These are phyloP conservation scores for Tenodera sinensis DNA, from an alignment of 2,888 invertebrate genomes.

Conservation along the genomic window DNA sequence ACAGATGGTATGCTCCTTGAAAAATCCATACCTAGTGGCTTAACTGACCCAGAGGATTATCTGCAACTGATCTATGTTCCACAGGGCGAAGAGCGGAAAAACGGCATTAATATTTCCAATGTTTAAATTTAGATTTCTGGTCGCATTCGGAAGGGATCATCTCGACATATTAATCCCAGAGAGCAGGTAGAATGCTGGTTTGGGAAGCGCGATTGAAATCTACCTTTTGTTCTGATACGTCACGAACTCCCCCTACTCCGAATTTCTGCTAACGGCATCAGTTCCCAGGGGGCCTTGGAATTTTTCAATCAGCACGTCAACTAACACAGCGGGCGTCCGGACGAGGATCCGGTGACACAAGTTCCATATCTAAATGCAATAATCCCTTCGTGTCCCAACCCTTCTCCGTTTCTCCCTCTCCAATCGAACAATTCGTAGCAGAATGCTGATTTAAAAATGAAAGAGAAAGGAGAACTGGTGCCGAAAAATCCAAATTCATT, in stretches of 20 bases:
- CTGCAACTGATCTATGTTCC: neutral
- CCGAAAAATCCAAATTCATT: constrained; percentile 4
- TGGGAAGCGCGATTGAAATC: neutral
- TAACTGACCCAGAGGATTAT: neutral
- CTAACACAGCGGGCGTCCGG: constrained; percentile 4
- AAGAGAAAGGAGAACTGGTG: neutral
- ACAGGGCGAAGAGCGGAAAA: neutral
- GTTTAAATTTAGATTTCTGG: constrained; percentile 13
- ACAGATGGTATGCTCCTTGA: neutral
- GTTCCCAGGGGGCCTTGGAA: neutral
- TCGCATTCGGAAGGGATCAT: constrained; percentile 10
- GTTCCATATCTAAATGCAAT: neutral
- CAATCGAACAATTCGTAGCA: constrained; percentile 11
- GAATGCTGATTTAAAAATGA: neutral
- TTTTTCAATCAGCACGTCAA: constrained; percentile 18
- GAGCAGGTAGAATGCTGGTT: neutral
- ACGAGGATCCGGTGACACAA: neutral
- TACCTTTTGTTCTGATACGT: neutral
- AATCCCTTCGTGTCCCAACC: neutral
- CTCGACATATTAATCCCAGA: neutral
- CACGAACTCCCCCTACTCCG: neutral
- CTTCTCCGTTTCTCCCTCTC: neutral
- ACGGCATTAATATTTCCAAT: neutral
- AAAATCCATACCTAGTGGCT: neutral
- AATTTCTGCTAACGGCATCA: neutral